Evolutionary conservation across 2,113 vertebrate genomes (phyloP).

Genomic region (Mixornis gularis): DNA sequence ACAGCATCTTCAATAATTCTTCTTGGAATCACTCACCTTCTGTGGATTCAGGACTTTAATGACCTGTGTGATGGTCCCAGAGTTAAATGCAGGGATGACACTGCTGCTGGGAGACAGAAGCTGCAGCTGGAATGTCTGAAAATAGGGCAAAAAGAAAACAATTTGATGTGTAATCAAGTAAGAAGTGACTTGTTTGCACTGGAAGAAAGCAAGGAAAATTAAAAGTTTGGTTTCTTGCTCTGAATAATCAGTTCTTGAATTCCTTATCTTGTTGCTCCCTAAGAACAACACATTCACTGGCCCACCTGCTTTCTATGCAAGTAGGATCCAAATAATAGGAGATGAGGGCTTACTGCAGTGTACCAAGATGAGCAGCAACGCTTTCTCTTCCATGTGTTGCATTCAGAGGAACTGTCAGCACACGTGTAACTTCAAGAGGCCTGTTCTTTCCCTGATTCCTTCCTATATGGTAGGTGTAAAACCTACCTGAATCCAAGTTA

Average conservation of each 20-base stretch:
- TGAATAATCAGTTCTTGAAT: background rate
- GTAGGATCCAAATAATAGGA: background rate
- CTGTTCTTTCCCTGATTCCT: background rate
- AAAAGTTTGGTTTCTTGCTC: background rate
- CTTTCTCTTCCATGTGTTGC: background rate
- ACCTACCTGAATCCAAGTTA: background rate
- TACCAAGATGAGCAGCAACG: background rate
- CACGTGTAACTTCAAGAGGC: background rate
- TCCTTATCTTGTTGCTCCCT: background rate
- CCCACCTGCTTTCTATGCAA: background rate
- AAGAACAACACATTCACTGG: background rate
- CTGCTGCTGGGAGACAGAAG: slow-evolving; percentile 98
- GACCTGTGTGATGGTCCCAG: slow-evolving; percentile 95
- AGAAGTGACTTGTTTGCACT: background rate
- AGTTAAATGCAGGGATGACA: slow-evolving; percentile 92
- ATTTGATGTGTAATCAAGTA: background rate
- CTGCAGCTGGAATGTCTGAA: slow-evolving; percentile 98
- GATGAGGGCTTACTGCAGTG: background rate
- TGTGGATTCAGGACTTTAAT: slow-evolving; percentile 98
- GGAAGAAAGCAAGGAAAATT: background rate
- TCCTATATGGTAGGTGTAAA: background rate
- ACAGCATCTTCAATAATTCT: background rate
- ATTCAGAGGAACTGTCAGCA: background rate
- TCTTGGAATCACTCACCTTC: slow-evolving; percentile 80
- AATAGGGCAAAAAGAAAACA: background rate